Percentiles rank a stretch among this genome's conserved stretches.
phyloP scores from a whole-genome alignment of 2,797 vertebrate genomes.

The Denticeps clupeoides region DNA sequence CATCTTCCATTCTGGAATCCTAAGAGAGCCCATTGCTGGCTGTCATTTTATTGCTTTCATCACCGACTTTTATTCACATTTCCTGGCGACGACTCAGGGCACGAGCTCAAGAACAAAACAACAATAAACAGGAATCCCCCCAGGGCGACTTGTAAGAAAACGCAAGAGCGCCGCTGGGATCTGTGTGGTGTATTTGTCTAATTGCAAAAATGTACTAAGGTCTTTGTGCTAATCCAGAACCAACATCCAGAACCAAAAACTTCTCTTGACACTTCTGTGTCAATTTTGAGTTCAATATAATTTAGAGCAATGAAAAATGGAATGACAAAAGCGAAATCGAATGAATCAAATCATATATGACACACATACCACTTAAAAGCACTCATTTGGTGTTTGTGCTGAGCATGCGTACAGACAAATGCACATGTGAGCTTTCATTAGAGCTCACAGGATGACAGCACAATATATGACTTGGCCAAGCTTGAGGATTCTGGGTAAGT shows the following conservation, averaged over 20 bases:
- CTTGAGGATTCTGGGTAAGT: constrained; percentile 54
- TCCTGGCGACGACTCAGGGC: constrained; percentile 39
- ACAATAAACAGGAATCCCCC: constrained; percentile 45
- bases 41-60: constrained; percentile 24
- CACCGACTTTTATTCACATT: constrained; percentile 47
- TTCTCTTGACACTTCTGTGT: too few species aligned
- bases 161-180: too few species aligned
- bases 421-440: constrained; percentile 46
- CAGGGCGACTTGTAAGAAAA: constrained; percentile 10
- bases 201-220: too few species aligned
- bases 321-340: too few species aligned
- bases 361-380: background rate
- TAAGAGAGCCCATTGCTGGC: constrained; percentile 39
- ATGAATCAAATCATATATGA: constrained; percentile 14
- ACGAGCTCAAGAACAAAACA: constrained; percentile 28
- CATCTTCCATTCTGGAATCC: constrained; percentile 34
- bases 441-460: constrained; percentile 47
- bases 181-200: too few species aligned
- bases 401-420: constrained; percentile 15
- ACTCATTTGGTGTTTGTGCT: constrained; percentile 11
- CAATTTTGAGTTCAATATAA: too few species aligned
- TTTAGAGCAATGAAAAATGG: constrained; percentile 11
- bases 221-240: too few species aligned
- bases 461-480: constrained; percentile 56
- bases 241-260: too few species aligned